Evolutionary conservation across 2,888 invertebrate species (phyloP).

Genomic region (Ashinkailepas kermadecensis): DNA sequence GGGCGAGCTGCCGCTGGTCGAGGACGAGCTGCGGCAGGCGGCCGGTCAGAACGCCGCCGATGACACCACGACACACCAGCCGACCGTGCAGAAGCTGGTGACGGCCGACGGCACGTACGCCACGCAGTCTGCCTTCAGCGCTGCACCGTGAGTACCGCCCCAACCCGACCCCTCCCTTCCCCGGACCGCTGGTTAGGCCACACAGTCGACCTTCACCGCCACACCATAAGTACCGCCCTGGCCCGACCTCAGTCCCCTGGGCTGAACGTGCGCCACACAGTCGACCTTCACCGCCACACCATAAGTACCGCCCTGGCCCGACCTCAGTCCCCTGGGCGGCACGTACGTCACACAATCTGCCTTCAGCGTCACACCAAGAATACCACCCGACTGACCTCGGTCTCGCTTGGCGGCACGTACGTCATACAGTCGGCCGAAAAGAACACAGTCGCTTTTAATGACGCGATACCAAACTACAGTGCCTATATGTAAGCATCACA

Average conservation of each 20-base stretch:
- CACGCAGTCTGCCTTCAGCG: constrained; percentile 91
- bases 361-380: constrained; percentile 72
- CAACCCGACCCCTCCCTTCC: neutral
- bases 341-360: constrained; percentile 98
- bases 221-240: constrained; percentile 37
- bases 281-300: constrained; percentile 83
- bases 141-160: constrained; percentile 55
- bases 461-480: too few relatives aligned
- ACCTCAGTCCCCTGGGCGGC: too few relatives aligned
- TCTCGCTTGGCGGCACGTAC: neutral
- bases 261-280: constrained; percentile 98
- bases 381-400: constrained; percentile 34
- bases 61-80: constrained; percentile 34
- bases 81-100: constrained; percentile 59
- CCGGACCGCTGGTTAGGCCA: too few relatives aligned
- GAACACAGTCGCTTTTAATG: too few relatives aligned
- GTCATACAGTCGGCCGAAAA: too few relatives aligned
- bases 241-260: too few relatives aligned
- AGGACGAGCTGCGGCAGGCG: constrained; percentile 57
- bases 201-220: too few relatives aligned
- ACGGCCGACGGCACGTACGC: constrained; percentile 99
- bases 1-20: constrained; percentile 60
- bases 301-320: constrained; percentile 47
- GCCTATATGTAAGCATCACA: too few relatives aligned
- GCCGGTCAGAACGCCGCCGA: constrained; percentile 54